phyloP scores from a whole-genome alignment of 2,888 invertebrate species.

The Sphaerophoria rueppellii region DNA sequence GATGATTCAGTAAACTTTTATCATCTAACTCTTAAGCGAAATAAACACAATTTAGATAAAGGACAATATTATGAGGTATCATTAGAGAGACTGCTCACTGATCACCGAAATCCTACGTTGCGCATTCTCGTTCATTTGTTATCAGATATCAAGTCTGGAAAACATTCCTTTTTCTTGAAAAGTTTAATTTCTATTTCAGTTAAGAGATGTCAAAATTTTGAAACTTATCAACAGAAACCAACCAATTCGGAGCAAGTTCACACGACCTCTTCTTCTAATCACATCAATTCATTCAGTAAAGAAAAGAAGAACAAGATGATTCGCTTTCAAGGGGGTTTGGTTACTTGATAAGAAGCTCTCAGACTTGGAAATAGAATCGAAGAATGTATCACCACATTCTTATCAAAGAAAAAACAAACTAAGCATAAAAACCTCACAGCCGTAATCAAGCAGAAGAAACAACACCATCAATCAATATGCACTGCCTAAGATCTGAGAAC shows the following conservation, averaged over 20 bases:
- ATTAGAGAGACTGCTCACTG: no score
- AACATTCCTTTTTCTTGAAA: no score
- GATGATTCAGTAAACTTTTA: no score
- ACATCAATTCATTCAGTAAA: neutral
- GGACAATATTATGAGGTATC: no score
- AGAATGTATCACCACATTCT: conserved; percentile 36
- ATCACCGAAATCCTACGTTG: no score
- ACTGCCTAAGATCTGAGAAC: no score
- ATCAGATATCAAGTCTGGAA: no score
- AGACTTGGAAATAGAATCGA: neutral
- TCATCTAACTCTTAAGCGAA: no score
- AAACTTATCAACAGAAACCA: neutral
- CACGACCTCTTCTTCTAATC: neutral
- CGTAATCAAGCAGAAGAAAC: conserved; percentile 5
- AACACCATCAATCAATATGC: neutral
- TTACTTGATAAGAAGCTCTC: conserved; percentile 25
- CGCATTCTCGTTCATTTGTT: no score
- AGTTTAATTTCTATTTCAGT: no score
- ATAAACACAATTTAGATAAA: no score
- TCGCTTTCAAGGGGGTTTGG: neutral
- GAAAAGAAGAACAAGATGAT: no score
- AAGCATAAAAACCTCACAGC: conserved; percentile 4
- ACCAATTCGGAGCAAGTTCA: neutral
- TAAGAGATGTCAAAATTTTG: neutral
- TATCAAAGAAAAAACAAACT: conserved; percentile 37